phyloP scores from a whole-genome alignment of 2,888 invertebrate genomes.

The Cepaea hortensis region DNA sequence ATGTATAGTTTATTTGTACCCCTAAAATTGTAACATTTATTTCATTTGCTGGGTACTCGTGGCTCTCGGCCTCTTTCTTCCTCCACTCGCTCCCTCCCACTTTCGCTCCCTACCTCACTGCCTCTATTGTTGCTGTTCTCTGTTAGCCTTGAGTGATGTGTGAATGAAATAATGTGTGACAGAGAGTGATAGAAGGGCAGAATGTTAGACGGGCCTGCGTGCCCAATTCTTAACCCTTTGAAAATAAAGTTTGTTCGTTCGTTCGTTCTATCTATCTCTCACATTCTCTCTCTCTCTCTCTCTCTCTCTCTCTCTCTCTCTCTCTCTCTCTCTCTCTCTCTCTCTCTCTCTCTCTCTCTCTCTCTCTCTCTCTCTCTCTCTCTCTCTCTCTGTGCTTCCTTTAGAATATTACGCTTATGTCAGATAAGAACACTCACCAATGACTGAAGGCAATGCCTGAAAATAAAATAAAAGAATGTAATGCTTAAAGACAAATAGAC shows the following conservation, averaged over 20 bases:
- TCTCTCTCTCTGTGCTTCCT: not conserved
- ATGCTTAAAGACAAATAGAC: too few species aligned
- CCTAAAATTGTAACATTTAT: too few species aligned
- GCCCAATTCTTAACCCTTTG: too few species aligned
- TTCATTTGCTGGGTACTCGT: too few species aligned
- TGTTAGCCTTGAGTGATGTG: too few species aligned
- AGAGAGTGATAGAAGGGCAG: too few species aligned
- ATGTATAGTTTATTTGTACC: too few species aligned
- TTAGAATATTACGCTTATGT: not conserved
- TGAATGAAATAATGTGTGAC: too few species aligned
- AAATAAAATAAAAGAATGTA: too few species aligned
- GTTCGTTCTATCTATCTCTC: not conserved
- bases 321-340: not conserved
- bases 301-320: not conserved
- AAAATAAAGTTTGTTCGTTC: not conserved
- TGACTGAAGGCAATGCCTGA: not conserved
- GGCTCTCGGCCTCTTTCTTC: too few species aligned
- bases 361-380: not conserved
- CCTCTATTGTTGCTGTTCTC: not conserved
- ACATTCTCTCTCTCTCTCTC: not conserved
- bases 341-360: not conserved
- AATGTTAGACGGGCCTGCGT: too few species aligned
- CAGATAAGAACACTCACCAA: not conserved
- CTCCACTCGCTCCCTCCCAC: not conserved
- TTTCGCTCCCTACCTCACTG: not conserved